Evolutionary conservation across 1,140 invertebrate species (phyloP).

Genomic region (Steinernema feltiae): DNA sequence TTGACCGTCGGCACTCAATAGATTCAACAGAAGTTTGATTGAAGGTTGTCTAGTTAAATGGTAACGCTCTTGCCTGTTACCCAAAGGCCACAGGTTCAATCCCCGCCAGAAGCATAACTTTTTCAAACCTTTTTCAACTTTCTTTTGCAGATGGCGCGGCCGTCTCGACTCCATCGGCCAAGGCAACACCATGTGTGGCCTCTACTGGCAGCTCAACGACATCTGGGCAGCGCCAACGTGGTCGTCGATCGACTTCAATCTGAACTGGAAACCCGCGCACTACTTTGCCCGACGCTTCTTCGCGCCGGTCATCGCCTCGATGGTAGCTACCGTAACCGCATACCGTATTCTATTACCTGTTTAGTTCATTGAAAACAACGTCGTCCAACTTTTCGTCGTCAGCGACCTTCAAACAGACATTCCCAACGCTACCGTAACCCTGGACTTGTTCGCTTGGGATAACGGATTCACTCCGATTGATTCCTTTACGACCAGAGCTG

Average conservation of each 20-base stretch:
- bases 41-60: no score
- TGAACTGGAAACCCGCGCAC: conserved; percentile 50
- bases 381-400: conserved; percentile 37
- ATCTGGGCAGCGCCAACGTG: conserved; percentile 95
- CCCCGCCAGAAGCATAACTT: no score
- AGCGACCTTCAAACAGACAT: conserved; percentile 30
- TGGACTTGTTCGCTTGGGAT: conserved; percentile 24
- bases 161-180: conserved; percentile 48
- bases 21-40: no score
- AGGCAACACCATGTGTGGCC: conserved; percentile 75
- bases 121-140: neutral
- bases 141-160: conserved; percentile 45
- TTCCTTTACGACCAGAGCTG: conserved; percentile 3
- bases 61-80: no score
- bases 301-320: conserved; percentile 41
- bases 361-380: conserved; percentile 36
- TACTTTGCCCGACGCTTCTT: conserved; percentile 53
- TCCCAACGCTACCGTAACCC: conserved; percentile 25
- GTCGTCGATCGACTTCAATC: conserved; percentile 71
- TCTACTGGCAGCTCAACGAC: conserved; percentile 99
- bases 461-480: conserved; percentile 40
- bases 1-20: no score
- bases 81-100: no score
- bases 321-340: conserved; percentile 37
- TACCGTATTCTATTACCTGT: conserved; percentile 19